Base-by-base conservation (phyloP, 2,113 vertebrate species). In the Cyprinodon tularosa region DNA sequence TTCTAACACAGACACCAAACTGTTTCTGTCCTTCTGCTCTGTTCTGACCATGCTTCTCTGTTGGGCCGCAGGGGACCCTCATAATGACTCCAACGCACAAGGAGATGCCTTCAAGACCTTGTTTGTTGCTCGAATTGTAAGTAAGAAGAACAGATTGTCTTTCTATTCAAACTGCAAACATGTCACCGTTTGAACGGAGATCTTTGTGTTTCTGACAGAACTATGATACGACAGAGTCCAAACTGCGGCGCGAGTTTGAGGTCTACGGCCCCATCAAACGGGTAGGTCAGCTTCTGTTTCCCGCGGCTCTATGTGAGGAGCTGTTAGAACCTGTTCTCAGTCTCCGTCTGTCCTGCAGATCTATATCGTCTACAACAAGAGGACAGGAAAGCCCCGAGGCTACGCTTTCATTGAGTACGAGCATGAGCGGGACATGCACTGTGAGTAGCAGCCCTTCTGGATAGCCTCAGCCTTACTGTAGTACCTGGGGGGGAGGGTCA, bases 321-420 rank as follows among this genome's bases (percentile, higher is more conserved):
- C 22, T 36, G n/a, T 47, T 29, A 29, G 29, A 29, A 29, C 29
- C 29, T 29, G 42, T 67, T 11, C 48, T 15, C 63, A 65, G 40
- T 29, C 29, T 29, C 29, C 29, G 29, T 29, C 29, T 29, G 29
- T 29, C 29, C 29, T 29, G 29, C 5, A 97, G 97, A 98, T 98
- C 84, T 96, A 97, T 86, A 97, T 98, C 63, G 96, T 98, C 13
- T 98, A 96, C 93, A 98, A 96, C 91, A 98, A 97, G 93, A 92
- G 89, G 68, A 97, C 97, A 0, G 94, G 94, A 38, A 98, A 98
- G 80, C 97, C 97, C 17, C 94, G 97, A 0, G 97, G 97, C 78
- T 98, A 97, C 13, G 97, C 97, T 14, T 98, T 98, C 95, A 98
- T 98, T 5, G 97, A 98, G 84, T 98, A 98, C 0, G 97, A 98